phyloP scores from a whole-genome alignment of 64 coral and sea anemone genomes.

The Catalaphyllia jardinei region DNA sequence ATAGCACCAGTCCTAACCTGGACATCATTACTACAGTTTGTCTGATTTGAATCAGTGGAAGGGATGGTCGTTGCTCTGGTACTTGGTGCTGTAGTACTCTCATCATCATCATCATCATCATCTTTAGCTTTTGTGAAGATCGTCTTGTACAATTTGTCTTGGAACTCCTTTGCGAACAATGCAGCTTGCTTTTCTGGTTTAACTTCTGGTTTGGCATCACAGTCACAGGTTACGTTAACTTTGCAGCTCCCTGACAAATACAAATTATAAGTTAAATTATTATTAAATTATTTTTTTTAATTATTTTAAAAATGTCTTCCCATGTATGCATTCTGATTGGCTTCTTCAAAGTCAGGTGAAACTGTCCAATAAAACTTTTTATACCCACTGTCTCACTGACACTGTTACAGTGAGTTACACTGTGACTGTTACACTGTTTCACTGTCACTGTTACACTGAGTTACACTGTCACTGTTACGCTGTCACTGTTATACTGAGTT shows the following conservation, averaged over 20 bases:
- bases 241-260: slow-evolving; percentile 58
- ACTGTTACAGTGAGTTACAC: too few relatives aligned
- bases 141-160: slow-evolving; percentile 70
- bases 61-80: neutral
- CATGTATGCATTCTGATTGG: too few relatives aligned
- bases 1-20: slow-evolving; percentile 3
- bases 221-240: slow-evolving; percentile 81
- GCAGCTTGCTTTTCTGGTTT: slow-evolving; percentile 85
- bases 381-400: too few relatives aligned
- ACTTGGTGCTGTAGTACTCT: slow-evolving; percentile 13
- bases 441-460: too few relatives aligned
- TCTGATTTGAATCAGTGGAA: neutral
- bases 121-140: slow-evolving; percentile 63
- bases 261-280: neutral
- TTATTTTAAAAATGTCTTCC: too few relatives aligned
- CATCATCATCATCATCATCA: slow-evolving; percentile 10
- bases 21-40: slow-evolving; percentile 32
- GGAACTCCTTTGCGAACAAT: slow-evolving; percentile 95
- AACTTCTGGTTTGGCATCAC: slow-evolving; percentile 53
- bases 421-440: too few relatives aligned
- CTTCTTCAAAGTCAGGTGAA: too few relatives aligned
- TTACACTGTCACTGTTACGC: too few relatives aligned
- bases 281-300: too few relatives aligned
- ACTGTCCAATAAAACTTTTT: too few relatives aligned
- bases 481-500: too few relatives aligned